These are phyloP conservation scores for Dexiosoma caninum DNA, from an alignment of 2,888 invertebrate species.

Conservation along the genomic window DNA sequence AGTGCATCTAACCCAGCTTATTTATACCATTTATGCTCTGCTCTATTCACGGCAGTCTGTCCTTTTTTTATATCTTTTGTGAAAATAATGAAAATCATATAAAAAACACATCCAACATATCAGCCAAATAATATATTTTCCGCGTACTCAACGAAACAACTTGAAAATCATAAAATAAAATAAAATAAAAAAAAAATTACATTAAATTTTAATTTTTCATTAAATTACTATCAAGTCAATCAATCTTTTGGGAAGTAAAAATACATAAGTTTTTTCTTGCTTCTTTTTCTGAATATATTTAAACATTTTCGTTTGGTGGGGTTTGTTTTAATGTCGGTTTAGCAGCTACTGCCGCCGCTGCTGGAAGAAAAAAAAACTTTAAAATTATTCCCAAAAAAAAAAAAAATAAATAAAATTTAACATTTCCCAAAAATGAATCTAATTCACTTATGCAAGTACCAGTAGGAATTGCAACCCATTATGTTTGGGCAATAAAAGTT, in stretches of 20 bases:
- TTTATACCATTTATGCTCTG: slow-evolving; percentile 4
- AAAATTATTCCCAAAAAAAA: background rate
- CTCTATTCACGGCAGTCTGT: slow-evolving; percentile 3
- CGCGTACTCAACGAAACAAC: slow-evolving; percentile 27
- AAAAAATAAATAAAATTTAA: background rate
- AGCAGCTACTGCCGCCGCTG: background rate
- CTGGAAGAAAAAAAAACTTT: slow-evolving; percentile 1
- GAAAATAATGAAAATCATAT: background rate
- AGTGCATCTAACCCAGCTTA: slow-evolving; percentile 20
- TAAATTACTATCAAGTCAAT: slow-evolving; percentile 63
- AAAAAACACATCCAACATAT: background rate
- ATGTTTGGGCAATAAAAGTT: background rate
- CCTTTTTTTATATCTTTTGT: slow-evolving; percentile 32
- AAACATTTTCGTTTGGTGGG: slow-evolving; percentile 20
- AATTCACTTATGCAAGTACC: slow-evolving; percentile 16
- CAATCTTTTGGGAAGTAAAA: slow-evolving; percentile 58
- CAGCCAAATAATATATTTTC: slow-evolving; percentile 39
- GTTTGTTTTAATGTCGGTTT: slow-evolving; percentile 34
- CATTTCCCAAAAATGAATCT: slow-evolving; percentile 35
- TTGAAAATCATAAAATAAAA: background rate
- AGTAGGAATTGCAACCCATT: background rate
- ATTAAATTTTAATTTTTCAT: slow-evolving; percentile 63
- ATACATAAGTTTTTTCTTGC: background rate
- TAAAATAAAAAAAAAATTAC: slow-evolving; percentile 34
- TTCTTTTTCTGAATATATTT: slow-evolving; percentile 15